Evolutionary conservation across 2,113 vertebrate genomes (phyloP).

Genomic region (Heptranchias perlo): DNA sequence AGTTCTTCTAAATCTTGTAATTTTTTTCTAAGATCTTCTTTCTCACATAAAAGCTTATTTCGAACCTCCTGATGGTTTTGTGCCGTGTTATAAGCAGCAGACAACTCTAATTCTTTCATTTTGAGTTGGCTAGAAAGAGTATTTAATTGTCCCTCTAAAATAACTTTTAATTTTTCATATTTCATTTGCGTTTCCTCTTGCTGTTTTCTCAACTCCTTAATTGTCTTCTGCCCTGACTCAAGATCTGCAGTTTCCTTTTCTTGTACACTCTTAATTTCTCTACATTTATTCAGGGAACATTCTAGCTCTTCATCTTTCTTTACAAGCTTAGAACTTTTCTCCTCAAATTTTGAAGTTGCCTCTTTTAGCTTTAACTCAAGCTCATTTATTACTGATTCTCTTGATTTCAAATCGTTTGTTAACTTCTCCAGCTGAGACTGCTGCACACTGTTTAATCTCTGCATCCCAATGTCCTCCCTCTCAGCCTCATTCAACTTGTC

Average conservation of each 20-base stretch:
- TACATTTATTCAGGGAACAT: constrained; percentile 55
- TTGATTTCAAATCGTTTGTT: constrained; percentile 60
- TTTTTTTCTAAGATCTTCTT: constrained; percentile 52
- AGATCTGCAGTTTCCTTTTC: constrained; percentile 68
- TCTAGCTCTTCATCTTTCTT: constrained; percentile 57
- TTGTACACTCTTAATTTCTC: constrained; percentile 62
- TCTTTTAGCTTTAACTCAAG: constrained; percentile 53
- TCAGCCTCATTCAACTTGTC: constrained; percentile 63
- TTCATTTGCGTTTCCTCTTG: constrained; percentile 53
- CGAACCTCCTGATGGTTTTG: constrained; percentile 64
- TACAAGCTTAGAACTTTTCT: constrained; percentile 53
- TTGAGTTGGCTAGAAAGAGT: constrained; percentile 58
- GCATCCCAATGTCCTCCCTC: constrained; percentile 53
- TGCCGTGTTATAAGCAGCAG: constrained; percentile 61
- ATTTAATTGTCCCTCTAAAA: constrained; percentile 53
- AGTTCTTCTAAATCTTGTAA: constrained; percentile 55
- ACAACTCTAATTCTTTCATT: constrained; percentile 58
- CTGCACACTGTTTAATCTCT: constrained; percentile 54
- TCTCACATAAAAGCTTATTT: constrained; percentile 60
- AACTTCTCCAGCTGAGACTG: constrained; percentile 53
- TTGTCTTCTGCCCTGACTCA: constrained; percentile 50
- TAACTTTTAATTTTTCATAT: constrained; percentile 52
- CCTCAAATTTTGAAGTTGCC: constrained; percentile 49
- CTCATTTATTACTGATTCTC: constrained; percentile 58
- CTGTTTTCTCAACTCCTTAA: constrained; percentile 52